Conservation (phyloP, 2,888 invertebrate genomes). For the Orthonychiurus folsomi region DNA sequence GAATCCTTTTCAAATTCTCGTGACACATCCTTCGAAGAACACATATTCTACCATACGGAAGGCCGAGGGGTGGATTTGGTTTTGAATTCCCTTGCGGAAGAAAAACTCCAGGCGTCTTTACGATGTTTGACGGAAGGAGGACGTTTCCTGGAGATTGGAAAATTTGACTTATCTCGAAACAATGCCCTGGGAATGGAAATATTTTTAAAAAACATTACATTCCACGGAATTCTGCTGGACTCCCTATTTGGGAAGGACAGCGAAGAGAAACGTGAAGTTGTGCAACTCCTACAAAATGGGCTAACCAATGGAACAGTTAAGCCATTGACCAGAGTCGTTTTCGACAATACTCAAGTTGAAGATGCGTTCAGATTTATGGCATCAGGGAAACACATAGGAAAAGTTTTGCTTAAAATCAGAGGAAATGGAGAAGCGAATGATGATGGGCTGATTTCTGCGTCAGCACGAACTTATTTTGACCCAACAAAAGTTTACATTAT, state of each 20-base stretch:
- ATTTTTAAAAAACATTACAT: conserved; percentile 62
- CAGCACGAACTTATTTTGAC: conserved; percentile 51
- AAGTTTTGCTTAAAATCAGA: conserved; percentile 52
- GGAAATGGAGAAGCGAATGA: conserved; percentile 47
- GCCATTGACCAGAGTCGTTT: conserved; percentile 59
- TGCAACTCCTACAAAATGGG: conserved; percentile 54
- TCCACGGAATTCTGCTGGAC: conserved; percentile 71
- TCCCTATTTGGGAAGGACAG: conserved; percentile 51
- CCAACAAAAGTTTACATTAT: conserved; percentile 49
- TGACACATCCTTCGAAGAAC: conserved; percentile 49
- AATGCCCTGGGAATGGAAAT: conserved; percentile 55
- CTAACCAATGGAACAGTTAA: conserved; percentile 57
- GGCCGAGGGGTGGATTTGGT: conserved; percentile 52
- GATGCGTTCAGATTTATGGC: conserved; percentile 63
- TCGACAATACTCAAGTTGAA: conserved; percentile 58
- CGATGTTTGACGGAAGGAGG: conserved; percentile 53
- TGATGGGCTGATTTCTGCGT: conserved; percentile 44
- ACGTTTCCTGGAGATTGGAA: conserved; percentile 76
- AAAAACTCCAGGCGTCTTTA: conserved; percentile 51
- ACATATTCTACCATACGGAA: conserved; percentile 47
- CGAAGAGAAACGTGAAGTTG: conserved; percentile 51
- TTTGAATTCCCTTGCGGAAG: conserved; percentile 52
- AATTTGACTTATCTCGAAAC: conserved; percentile 67
- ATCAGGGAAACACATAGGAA: conserved; percentile 73
- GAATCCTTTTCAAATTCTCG: conserved; percentile 65